These are phyloP conservation scores for Crambe crambe DNA, from an alignment of 37 sponge, comb jelly and placozoan species.

Conservation along the genomic window DNA sequence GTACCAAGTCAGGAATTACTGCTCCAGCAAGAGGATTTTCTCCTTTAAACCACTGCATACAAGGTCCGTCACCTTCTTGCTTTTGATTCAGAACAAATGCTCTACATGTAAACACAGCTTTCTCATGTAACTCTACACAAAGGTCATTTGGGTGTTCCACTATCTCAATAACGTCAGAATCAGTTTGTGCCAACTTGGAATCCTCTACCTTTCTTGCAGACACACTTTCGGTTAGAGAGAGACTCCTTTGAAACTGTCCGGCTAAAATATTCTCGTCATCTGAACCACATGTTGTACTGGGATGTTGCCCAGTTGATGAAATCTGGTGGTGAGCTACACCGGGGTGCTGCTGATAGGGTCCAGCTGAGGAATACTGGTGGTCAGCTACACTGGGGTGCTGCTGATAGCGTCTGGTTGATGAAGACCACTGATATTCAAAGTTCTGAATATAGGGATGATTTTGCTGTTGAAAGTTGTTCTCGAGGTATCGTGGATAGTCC, in stretches of 20 bases:
- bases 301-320: not conserved
- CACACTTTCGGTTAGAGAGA: not conserved
- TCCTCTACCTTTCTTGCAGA: not conserved
- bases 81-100: constrained; percentile 23
- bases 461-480: no score
- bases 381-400: no score
- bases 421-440: no score
- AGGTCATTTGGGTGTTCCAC: constrained; percentile 32
- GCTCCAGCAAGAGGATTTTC: constrained; percentile 45
- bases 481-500: no score
- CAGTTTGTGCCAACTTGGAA: not conserved
- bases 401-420: no score
- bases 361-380: no score
- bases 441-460: no score
- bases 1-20: constrained; percentile 7
- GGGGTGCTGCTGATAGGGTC: no score
- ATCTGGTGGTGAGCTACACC: no score
- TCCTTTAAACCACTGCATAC: constrained; percentile 55
- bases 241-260: not conserved
- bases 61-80: not conserved
- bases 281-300: not conserved
- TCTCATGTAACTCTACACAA: constrained; percentile 2
- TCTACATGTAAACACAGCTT: constrained; percentile 26
- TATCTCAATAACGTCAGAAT: constrained; percentile 18
- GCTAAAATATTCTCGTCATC: not conserved